Base-by-base conservation (phyloP, 2,113 vertebrate species). In the Cephalopterus ornatus region DNA sequence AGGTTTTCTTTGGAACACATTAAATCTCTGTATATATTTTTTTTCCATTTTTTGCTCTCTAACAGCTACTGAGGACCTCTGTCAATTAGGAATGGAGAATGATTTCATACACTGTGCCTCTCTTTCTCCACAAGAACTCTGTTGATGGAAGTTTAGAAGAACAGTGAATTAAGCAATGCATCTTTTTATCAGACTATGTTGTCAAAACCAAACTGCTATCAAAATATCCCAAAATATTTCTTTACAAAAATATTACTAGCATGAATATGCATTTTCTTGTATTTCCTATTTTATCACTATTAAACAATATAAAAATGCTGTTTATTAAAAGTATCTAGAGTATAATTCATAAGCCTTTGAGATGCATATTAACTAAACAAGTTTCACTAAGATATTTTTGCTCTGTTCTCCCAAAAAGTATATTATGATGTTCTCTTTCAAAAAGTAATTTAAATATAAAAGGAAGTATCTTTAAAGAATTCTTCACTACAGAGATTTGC, bases 401-500 rank as follows among this genome's bases (percentile, higher is more conserved):
- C 18, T 75, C 42, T 73, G 3, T 66, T 92, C 41, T 94, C 53
- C 49, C 35, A 46, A 71, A 78, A 93, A 53, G 5, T 67, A 78
- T 26, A 76, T 28, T 46, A 37, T 33, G 13, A 85, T 75, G 27
- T 42, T 92, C 44, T 73, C n/a, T 53, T 85, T 65, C 33, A 61
- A 63, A 87, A 93, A 42, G 22, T 24, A 78, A 81, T 92, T 87
- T 78, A 61, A 88, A 95, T 82, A 87, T 39, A 89, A 89, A 95
- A 85, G n/a, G 53, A 55, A 71, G 11, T 44, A 3, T 84, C 44
- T 93, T 74, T 63, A 93, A 93, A 93, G 68, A 32, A n/a, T 65
- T 95, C 67, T 65, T 89, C 58, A 49, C 33, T 59, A 84, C 11
- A 73, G 39, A 70, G 21, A 91, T 76, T 92, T 81, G 47, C 14